Base-by-base conservation (phyloP, 92 coral and sea anemone species). In the Blastomussa wellsi region DNA sequence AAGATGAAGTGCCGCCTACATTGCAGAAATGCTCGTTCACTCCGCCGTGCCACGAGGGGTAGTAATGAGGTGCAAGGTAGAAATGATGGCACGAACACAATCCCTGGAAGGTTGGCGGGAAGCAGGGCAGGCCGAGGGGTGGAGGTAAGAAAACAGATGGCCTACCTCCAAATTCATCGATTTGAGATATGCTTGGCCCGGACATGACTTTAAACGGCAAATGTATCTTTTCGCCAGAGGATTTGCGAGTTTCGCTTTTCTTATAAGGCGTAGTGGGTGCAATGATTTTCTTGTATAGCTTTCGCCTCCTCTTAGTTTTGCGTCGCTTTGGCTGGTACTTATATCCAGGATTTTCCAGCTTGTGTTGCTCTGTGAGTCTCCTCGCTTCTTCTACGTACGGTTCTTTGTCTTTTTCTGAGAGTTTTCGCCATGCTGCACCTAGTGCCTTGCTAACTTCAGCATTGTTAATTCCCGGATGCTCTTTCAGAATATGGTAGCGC, bases 381-480 rank as follows among this genome's bases (percentile, higher is more conserved):
- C 86, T 88, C 2, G 98, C 98, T 68, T 87, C 89, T 64, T 94
- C 98, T 32, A 94, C 90, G 85, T 94, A 94, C 22, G 98, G 98
- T 66, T 82, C 86, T 81, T 92, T 94, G 64, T 94, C 98, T 42
- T 89, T 89, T 26, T 82, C 82, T 41, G 95, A 87, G 12, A 94
- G 88, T n/a, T 82, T 78, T 80, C 86, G 90, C 98, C 98, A 94
- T 6, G 98, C 95, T 62, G 92, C 76, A 12, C 98, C 98, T 41
- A 94, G 90, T 42, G 90, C 92, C 79, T 90, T 94, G 84, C 98
- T 94, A 39, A 94, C 92, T 74, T 90, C 91, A 20, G 98, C 95
- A 74, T 94, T 94, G 77, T 93, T 94, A 24, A 94, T 92, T 59
- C 98, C 98, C 14, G 98, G 98, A 64, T 94, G 90, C 35, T 90